Conservation (phyloP, 2,113 vertebrate genomes). For the Collichthys lucidus region DNA sequence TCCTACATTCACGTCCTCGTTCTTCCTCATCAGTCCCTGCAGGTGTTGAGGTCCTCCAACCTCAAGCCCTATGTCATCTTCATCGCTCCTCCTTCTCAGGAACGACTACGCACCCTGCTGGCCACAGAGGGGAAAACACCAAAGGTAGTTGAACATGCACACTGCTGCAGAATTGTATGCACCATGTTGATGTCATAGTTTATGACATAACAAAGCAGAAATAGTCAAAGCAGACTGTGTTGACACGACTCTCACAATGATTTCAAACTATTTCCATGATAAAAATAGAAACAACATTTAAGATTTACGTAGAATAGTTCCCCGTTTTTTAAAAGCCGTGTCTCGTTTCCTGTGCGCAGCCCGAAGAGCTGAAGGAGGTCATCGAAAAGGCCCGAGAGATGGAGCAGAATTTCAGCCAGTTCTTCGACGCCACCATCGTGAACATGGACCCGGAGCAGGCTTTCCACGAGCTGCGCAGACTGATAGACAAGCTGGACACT, state of each 20-base stretch:
- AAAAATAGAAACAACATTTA: neutral
- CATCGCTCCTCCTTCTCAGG: constrained; percentile 94
- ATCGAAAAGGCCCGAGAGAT: constrained; percentile 96
- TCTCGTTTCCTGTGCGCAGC: constrained; percentile 79
- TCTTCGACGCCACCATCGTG: constrained; percentile 92
- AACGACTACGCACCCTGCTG: constrained; percentile 92
- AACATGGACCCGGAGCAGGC: constrained; percentile 93
- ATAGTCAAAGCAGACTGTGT: neutral
- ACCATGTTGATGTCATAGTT: neutral
- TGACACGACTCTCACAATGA: neutral
- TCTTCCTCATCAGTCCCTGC: constrained; percentile 87
- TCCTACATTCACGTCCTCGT: neutral
- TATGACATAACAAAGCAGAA: neutral
- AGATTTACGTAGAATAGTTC: neutral
- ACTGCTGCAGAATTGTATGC: neutral
- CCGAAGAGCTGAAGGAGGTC: constrained; percentile 93
- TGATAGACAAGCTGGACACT: constrained; percentile 95
- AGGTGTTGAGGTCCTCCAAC: constrained; percentile 91
- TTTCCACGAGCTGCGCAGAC: constrained; percentile 89
- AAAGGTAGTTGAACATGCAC: constrained; percentile 86
- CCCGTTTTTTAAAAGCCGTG: neutral
- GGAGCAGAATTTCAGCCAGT: constrained; percentile 94
- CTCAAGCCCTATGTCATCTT: constrained; percentile 98
- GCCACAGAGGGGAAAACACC: constrained; percentile 93
- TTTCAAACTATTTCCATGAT: neutral